phyloP scores from a whole-genome alignment of 1,140 invertebrate genomes.

The Apis florea region DNA sequence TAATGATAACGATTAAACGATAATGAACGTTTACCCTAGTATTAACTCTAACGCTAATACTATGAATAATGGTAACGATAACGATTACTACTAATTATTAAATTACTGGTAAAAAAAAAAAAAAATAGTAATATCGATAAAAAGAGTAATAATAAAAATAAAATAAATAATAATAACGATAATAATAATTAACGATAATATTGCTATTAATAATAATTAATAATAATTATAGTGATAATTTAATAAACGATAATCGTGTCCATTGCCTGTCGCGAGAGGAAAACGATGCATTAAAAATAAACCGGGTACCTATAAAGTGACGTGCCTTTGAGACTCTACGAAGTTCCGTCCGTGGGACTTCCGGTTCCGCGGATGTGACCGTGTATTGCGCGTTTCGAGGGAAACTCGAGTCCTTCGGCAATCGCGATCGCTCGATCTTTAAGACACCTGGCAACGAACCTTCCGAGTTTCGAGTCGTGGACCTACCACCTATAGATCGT shows the following conservation, averaged over 20 bases:
- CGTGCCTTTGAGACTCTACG: conserved; percentile 61
- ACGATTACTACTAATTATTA: conserved; percentile 39
- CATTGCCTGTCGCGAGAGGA: conserved; percentile 37
- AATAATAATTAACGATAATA: conserved; percentile 26
- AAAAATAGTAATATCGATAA: neutral
- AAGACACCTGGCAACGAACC: conserved; percentile 22
- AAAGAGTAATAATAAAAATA: too few species aligned
- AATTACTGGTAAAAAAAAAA: conserved; percentile 30
- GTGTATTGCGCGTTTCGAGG: conserved; percentile 37
- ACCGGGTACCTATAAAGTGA: conserved; percentile 57
- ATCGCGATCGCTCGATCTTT: neutral
- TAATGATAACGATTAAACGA: conserved; percentile 12
- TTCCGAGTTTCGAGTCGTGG: neutral
- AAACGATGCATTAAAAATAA: conserved; percentile 32
- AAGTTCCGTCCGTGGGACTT: conserved; percentile 38
- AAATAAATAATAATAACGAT: neutral
- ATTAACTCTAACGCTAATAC: conserved; percentile 18
- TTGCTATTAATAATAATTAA: neutral
- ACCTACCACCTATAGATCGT: neutral
- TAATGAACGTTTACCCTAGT: conserved; percentile 18
- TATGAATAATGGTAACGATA: conserved; percentile 27
- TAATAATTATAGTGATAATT: conserved; percentile 17
- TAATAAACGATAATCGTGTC: conserved; percentile 26
- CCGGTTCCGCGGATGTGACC: conserved; percentile 6
- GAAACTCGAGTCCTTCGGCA: neutral